These are phyloP conservation scores for Chymomyza caudatula DNA, from an alignment of 2,888 invertebrate species.

Conservation along the genomic window DNA sequence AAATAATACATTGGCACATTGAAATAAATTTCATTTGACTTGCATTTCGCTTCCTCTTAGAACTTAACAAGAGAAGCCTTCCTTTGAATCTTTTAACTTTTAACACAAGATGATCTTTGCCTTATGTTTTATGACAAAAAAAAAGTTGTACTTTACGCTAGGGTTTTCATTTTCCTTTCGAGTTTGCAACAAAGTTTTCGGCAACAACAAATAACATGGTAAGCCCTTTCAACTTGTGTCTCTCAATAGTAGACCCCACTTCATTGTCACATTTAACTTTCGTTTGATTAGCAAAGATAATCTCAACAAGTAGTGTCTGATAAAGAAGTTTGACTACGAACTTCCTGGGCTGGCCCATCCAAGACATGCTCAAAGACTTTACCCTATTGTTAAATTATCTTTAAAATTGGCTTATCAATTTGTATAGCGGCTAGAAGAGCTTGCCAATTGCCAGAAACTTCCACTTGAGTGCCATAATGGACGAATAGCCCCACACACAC, in stretches of 20 bases:
- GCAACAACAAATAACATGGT: neutral
- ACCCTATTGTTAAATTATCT: conserved; percentile 61
- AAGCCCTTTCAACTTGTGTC: neutral
- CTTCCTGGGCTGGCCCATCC: too few species aligned
- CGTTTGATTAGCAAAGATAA: neutral
- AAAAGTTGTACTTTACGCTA: neutral
- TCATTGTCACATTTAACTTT: neutral
- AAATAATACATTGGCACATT: too few species aligned
- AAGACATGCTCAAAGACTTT: neutral
- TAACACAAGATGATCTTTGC: neutral
- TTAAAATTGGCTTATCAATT: conserved; percentile 64
- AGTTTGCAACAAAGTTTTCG: neutral
- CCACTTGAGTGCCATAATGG: conserved; percentile 27
- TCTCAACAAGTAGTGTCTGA: neutral
- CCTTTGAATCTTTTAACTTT: too few species aligned
- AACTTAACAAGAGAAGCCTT: too few species aligned
- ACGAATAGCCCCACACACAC: neutral
- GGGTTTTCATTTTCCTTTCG: neutral
- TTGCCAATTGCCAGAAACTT: conserved; percentile 34
- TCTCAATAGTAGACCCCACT: neutral
- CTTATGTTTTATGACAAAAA: neutral
- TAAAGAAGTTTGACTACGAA: neutral
- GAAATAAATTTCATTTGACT: too few species aligned
- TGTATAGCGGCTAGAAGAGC: conserved; percentile 7
- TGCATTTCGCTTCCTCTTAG: too few species aligned